Evolutionary conservation across 2,113 vertebrate species (phyloP), one percentile per base, ranked within the genome.

Genomic region (Ginglymostoma cirratum): DNA sequence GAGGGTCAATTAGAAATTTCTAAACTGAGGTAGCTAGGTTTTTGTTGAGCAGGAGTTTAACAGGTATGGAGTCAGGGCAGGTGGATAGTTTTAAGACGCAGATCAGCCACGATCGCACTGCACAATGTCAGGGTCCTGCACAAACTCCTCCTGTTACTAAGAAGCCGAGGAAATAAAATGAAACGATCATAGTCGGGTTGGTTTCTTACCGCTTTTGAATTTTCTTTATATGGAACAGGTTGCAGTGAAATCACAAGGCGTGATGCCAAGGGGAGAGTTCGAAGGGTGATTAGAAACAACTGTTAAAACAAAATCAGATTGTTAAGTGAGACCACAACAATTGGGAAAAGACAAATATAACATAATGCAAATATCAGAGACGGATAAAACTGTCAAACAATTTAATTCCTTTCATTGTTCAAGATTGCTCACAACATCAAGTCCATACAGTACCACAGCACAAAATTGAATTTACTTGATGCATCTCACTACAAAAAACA

Each of bases 201-300:
- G 92, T 72, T 85, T 80, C 52, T 96, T 96, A 99, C 99, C 98
- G 98, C 99, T 95, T 97, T 96, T 86, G 96, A 67, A 5, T 97
- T 96, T 1, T 97, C 96, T 97, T 99, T 99, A 85, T 99, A 96
- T 55, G 99, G 97, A 97, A 99, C 0, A 0, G 99, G 99, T 96
- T 99, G 99, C 6, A 99, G 97, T 96, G 99, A 99, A 65, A 99
- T 96, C 96, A 99, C 98, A 0, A 99, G 97, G 42, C 99, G 98
- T 96, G 98, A 99, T 66, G 98, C 97, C 12, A 99, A 97, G 95
- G 98, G 98, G 70, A 99, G 96, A 3, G 98, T 98, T 96, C 99
- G 98, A 45, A 99, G 97, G 96, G 99, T 97, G 97, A 99, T 97
- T 95, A 99, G 97, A 96, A 99, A 99, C 65, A 99, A 96, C 99